These are phyloP conservation scores for Pristionchus entomophagus DNA, from an alignment of 2,888 invertebrate genomes.

Conservation along the genomic window DNA sequence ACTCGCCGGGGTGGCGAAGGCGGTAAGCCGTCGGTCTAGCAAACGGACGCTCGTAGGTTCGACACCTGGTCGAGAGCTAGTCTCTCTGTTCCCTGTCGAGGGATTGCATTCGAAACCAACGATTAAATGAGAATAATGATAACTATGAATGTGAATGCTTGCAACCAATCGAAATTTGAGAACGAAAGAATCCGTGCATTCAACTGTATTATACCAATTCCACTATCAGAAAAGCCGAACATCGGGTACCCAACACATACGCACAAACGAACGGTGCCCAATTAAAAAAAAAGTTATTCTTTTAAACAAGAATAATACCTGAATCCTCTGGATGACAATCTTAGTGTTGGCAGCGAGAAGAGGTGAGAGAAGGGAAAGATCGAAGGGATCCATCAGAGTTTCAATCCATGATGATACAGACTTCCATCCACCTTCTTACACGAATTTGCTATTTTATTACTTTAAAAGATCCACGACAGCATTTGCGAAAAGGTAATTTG, in stretches of 20 bases:
- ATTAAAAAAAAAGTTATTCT: not conserved
- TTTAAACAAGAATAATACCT: slow-evolving; percentile 51
- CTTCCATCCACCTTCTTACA: slow-evolving; percentile 5
- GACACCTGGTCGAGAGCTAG: not conserved
- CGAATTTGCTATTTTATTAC: too few relatives aligned
- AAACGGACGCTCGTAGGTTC: not conserved
- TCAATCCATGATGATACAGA: slow-evolving; percentile 11
- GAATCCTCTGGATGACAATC: slow-evolving; percentile 56
- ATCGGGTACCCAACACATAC: not conserved
- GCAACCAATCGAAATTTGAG: too few relatives aligned
- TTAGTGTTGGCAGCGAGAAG: slow-evolving; percentile 60
- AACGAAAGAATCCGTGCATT: too few relatives aligned
- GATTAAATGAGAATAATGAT: too few relatives aligned
- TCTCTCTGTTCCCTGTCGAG: not conserved
- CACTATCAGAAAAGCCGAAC: too few relatives aligned
- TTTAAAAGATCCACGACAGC: too few relatives aligned
- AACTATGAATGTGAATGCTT: too few relatives aligned
- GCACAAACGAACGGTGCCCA: not conserved
- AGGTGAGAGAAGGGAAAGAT: slow-evolving; percentile 57
- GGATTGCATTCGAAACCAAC: not conserved
- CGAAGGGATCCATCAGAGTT: slow-evolving; percentile 60
- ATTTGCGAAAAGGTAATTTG: too few relatives aligned
- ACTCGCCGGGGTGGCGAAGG: not conserved
- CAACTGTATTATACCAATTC: too few relatives aligned
- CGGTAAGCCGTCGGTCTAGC: not conserved